phyloP scores from a whole-genome alignment of 2,113 vertebrate species.

The Bubo blakistoni region DNA sequence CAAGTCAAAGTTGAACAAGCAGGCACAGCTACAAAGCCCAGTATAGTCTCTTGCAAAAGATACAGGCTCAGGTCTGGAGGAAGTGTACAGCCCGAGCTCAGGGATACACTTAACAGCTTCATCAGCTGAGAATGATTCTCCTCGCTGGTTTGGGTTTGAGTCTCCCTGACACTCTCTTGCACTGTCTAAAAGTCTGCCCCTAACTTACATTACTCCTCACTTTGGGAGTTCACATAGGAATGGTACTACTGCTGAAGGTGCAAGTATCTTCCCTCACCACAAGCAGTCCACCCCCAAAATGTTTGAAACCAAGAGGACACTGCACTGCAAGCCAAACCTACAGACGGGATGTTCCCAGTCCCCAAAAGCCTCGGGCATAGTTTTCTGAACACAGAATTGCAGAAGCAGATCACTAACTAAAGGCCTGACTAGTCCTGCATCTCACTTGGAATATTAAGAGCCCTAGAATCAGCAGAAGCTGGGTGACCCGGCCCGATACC shows the following conservation, averaged over 20 bases:
- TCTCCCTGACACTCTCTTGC: not conserved
- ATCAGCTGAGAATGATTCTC: not conserved
- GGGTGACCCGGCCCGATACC: not conserved
- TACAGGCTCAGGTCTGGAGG: not conserved
- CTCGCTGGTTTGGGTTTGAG: not conserved
- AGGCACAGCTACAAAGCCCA: not conserved
- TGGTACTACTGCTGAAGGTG: not conserved
- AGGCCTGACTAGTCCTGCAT: not conserved
- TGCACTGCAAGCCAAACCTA: not conserved
- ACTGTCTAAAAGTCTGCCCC: not conserved
- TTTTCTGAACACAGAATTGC: not conserved
- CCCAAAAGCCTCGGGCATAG: not conserved
- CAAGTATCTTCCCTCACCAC: not conserved
- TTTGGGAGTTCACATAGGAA: not conserved
- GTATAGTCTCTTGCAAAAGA: fast-evolving
- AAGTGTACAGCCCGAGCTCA: fast-evolving
- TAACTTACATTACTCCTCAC: not conserved
- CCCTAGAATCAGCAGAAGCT: not conserved
- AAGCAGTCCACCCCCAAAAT: not conserved
- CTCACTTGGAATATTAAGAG: not conserved
- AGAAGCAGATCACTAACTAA: not conserved
- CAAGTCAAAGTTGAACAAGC: fast-evolving
- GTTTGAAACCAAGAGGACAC: not conserved
- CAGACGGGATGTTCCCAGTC: not conserved
- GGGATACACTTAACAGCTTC: not conserved